Percentiles rank a stretch among this genome's conserved stretches.
These are phyloP conservation scores for Cheiracanthium punctorium DNA, from an alignment of 2,888 invertebrate species.

Conservation along the genomic window DNA sequence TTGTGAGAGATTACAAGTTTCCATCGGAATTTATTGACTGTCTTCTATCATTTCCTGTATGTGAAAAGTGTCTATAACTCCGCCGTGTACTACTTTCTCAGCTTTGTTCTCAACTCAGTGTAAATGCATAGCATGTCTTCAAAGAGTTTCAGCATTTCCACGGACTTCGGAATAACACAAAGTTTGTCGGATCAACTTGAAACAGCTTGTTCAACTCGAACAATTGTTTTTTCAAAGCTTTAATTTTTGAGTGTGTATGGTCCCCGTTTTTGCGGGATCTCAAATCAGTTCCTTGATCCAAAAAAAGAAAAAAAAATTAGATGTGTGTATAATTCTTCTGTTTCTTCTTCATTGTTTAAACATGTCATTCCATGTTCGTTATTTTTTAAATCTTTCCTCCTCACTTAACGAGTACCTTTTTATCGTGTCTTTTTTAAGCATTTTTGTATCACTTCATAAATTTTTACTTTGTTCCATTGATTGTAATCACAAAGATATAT, in stretches of 20 bases:
- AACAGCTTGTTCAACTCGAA: not conserved
- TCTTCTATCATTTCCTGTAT: slow-evolving; percentile 39
- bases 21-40: slow-evolving; percentile 17
- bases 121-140: slow-evolving; percentile 34
- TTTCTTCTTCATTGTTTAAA: not conserved
- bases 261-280: not conserved
- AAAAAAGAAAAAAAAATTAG: too few species aligned
- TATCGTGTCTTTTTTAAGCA: slow-evolving; percentile 20
- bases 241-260: not conserved
- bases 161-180: not conserved
- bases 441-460: slow-evolving; percentile 41
- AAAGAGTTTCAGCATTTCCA: not conserved
- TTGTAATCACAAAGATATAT: slow-evolving; percentile 59
- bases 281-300: slow-evolving; percentile 56
- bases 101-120: slow-evolving; percentile 40
- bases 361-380: slow-evolving; percentile 14
- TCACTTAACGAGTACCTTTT: slow-evolving; percentile 18
- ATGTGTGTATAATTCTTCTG: slow-evolving; percentile 34
- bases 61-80: slow-evolving; percentile 37
- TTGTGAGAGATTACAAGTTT: slow-evolving; percentile 8
- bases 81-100: slow-evolving; percentile 41
- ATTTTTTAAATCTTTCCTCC: slow-evolving; percentile 29
- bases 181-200: not conserved
- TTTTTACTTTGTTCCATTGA: slow-evolving; percentile 51
- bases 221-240: not conserved